A percentile compares a stretch with the other conserved stretches of the same genome.
Conservation (phyloP, 2,888 invertebrate species). For the Microctonus brassicae region DNA sequence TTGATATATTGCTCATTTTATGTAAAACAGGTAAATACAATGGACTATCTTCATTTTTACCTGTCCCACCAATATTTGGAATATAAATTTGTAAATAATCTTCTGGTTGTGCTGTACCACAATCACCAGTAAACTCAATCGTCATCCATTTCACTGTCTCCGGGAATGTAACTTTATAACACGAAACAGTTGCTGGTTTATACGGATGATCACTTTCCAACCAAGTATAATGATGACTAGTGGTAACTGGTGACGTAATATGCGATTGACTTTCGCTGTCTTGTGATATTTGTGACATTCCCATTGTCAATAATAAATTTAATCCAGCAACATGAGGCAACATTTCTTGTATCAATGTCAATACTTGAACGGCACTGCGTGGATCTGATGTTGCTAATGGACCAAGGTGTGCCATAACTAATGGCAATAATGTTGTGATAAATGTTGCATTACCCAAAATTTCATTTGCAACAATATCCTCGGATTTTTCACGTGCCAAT, state of each 20-base stretch:
- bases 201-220: slow-evolving; percentile 98
- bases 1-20: slow-evolving; percentile 75
- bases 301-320: slow-evolving; percentile 76
- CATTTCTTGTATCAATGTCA: slow-evolving; percentile 88
- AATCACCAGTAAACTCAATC: slow-evolving; percentile 92
- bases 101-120: slow-evolving; percentile 93
- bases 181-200: slow-evolving; percentile 86
- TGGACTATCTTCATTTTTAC: slow-evolving; percentile 56
- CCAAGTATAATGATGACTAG: slow-evolving; percentile 90
- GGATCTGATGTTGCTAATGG: slow-evolving; percentile 87
- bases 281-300: slow-evolving; percentile 68
- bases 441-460: slow-evolving; percentile 75
- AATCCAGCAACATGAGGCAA: slow-evolving; percentile 90
- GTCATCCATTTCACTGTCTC: slow-evolving; percentile 91
- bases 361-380: slow-evolving; percentile 86
- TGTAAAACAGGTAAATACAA: slow-evolving; percentile 78
- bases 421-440: slow-evolving; percentile 84
- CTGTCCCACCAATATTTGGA: slow-evolving; percentile 68
- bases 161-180: slow-evolving; percentile 92
- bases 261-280: slow-evolving; percentile 64
- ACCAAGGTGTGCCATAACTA: slow-evolving; percentile 87
- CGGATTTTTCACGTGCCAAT: slow-evolving; percentile 80
- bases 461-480: slow-evolving; percentile 73
- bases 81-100: slow-evolving; percentile 85
- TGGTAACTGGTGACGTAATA: slow-evolving; percentile 72